Conservation (phyloP, 2,888 invertebrate species). For the Lordiphosa fenestrarum region DNA sequence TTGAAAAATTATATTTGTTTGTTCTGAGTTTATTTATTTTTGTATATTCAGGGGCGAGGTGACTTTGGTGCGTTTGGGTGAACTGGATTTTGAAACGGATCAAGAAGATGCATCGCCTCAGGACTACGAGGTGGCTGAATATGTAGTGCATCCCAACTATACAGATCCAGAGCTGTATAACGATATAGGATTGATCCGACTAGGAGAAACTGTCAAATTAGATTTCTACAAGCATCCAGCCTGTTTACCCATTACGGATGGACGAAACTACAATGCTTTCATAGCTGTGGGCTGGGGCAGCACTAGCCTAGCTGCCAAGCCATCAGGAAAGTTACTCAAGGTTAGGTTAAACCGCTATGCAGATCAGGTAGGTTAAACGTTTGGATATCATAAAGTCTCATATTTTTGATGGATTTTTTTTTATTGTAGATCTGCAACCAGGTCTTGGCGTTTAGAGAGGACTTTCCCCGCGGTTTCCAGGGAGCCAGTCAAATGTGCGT, state of each 20-base stretch:
- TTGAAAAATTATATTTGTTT: no score
- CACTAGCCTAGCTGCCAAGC: slow-evolving; percentile 65
- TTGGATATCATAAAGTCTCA: no score
- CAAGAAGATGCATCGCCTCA: slow-evolving; percentile 67
- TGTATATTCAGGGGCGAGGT: slow-evolving; percentile 80
- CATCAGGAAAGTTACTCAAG: slow-evolving; percentile 80
- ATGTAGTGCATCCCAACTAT: slow-evolving; percentile 72
- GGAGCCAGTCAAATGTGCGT: slow-evolving; percentile 68
- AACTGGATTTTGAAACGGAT: slow-evolving; percentile 65
- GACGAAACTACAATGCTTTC: slow-evolving; percentile 45
- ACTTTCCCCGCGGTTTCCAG: slow-evolving; percentile 56
- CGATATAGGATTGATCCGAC: slow-evolving; percentile 82
- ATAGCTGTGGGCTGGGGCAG: slow-evolving; percentile 82
- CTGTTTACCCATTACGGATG: slow-evolving; percentile 78
- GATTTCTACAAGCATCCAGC: slow-evolving; percentile 80
- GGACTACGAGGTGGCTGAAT: slow-evolving; percentile 63
- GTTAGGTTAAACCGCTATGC: slow-evolving; percentile 81
- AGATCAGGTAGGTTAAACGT: slow-evolving; percentile 30
- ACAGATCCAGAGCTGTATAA: slow-evolving; percentile 77
- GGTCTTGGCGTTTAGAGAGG: slow-evolving; percentile 40
- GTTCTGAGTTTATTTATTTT: slow-evolving; percentile 42
- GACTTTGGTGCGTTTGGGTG: slow-evolving; percentile 72
- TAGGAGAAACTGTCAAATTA: slow-evolving; percentile 77
- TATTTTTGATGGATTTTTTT: background rate
- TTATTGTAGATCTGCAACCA: slow-evolving; percentile 36